Evolutionary conservation across 2,888 invertebrate genomes (phyloP), one percentile per base, ranked within the genome.

Genomic region (Epistrophe eligans): DNA sequence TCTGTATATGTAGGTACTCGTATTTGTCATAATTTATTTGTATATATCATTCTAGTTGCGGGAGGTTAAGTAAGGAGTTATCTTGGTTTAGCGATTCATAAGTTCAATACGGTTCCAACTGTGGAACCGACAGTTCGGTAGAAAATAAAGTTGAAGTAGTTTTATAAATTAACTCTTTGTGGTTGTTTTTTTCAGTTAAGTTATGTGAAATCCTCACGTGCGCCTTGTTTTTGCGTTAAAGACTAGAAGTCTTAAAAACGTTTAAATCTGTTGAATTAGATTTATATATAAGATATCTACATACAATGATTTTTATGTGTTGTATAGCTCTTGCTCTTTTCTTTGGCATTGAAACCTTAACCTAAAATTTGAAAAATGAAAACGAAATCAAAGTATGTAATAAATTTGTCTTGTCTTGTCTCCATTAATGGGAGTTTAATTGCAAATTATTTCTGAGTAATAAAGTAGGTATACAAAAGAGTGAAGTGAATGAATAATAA

Each of bases 1-100:
- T 67, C 48, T 62, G 43, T 45, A 32, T 67, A 43, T 62, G 43
- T 45, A 32, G 32, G 32, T 35, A 62, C 32, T 72, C 58, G 71
- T 73, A 48, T 62, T 67, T 58, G 57, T 72, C 28, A 71, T 76
- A 45, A 76, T 66, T 79, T 73, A 5, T 17, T 17, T 17, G n/a
- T 45, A 48, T 57, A 57, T 71, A 40, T 24, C 60, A 40, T 67
- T 77, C 77, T 77, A 73, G 70, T 55, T 77, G 55, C n/a, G 72
- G 79, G 82, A 83, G 79, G 87, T 87, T 87, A 67, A 74, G 52
- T 52, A 62, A 76, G 72, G 74, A 74, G 83, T 76, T 76, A 62
- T 58, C 58, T 90, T 90, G 90, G 90, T 89, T 89, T 91, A 90
- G 91, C 7, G 35, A 35, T 35, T 35, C 9, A 35, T 35, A 90